A percentile compares a stretch with the other conserved stretches of the same genome.
phyloP scores from a whole-genome alignment of 53 echinoderm and acorn worm genomes.

The Apostichopus leukothele region DNA sequence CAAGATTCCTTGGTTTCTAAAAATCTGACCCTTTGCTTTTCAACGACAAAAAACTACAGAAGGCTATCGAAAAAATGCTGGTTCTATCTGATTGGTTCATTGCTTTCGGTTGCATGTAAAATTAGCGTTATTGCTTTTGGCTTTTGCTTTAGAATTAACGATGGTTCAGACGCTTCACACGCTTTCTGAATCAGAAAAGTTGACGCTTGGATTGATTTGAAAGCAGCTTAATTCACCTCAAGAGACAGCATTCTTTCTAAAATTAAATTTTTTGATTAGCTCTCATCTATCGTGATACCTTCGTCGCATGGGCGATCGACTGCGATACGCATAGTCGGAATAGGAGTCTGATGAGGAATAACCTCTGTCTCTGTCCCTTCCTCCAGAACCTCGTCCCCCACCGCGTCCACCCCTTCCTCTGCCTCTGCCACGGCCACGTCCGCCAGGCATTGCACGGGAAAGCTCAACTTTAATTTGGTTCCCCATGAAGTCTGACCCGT shows the following conservation, averaged over 20 bases:
- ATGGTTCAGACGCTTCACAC: not conserved
- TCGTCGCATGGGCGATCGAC: conserved; percentile 94
- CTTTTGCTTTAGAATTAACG: not conserved
- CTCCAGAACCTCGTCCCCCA: conserved; percentile 63
- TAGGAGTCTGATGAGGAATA: conserved; percentile 70
- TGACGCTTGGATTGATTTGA: not conserved
- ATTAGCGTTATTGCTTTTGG: not conserved
- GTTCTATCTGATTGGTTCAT: not conserved
- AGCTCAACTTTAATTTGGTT: conserved; percentile 84
- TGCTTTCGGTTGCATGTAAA: conserved; percentile 10
- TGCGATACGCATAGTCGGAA: conserved; percentile 82
- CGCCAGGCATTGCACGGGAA: conserved; percentile 71
- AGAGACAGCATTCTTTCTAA: conserved; percentile 20
- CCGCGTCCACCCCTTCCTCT: conserved; percentile 66
- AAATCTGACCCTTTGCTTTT: no score
- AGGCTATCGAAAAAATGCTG: conserved; percentile 6
- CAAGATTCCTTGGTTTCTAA: not conserved
- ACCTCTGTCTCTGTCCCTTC: conserved; percentile 68
- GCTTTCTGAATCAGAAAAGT: not conserved
- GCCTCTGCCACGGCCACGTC: conserved; percentile 71
- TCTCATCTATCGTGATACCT: conserved; percentile 77
- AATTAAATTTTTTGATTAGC: not conserved
- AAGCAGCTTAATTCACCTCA: conserved; percentile 3
- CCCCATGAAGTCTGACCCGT: conserved; percentile 77
- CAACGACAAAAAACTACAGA: no score